Percentiles rank a stretch among this genome's conserved stretches.
These are phyloP conservation scores for Rotaria magnacalcarata DNA, from an alignment of 2,888 invertebrate genomes.

Conservation along the genomic window DNA sequence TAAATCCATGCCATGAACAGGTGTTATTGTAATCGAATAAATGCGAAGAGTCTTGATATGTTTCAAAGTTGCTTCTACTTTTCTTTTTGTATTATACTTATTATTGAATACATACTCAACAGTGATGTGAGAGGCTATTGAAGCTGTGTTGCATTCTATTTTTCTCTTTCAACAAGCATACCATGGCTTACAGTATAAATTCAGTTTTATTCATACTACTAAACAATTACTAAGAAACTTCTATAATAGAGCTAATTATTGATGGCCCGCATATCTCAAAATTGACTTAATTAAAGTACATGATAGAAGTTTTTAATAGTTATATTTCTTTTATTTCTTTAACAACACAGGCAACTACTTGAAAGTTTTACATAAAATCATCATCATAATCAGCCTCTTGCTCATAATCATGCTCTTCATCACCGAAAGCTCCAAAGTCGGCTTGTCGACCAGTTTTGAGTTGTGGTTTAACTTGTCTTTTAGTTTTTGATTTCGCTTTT, in stretches of 20 bases:
- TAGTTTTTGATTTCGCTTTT: background rate
- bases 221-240: no score
- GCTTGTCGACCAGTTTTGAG: background rate
- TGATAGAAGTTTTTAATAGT: background rate
- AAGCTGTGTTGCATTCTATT: background rate
- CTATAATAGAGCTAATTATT: no score
- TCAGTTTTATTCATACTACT: no score
- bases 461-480: background rate
- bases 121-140: background rate
- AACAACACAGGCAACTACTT: background rate
- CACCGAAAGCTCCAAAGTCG: background rate
- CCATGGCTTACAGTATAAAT: no score
- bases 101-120: no score
- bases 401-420: background rate
- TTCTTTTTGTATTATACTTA: no score
- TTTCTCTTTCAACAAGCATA: background rate
- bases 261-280: no score
- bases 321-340: background rate
- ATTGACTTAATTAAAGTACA: no score
- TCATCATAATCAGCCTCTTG: background rate
- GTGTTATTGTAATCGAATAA: no score
- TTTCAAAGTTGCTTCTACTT: no score
- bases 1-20: no score
- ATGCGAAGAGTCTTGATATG: no score
- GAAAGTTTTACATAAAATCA: slow-evolving; percentile 1